Evolutionary conservation across 2,888 invertebrate genomes (phyloP), one percentile per base, ranked within the genome.

Genomic region (Chirona hameri): DNA sequence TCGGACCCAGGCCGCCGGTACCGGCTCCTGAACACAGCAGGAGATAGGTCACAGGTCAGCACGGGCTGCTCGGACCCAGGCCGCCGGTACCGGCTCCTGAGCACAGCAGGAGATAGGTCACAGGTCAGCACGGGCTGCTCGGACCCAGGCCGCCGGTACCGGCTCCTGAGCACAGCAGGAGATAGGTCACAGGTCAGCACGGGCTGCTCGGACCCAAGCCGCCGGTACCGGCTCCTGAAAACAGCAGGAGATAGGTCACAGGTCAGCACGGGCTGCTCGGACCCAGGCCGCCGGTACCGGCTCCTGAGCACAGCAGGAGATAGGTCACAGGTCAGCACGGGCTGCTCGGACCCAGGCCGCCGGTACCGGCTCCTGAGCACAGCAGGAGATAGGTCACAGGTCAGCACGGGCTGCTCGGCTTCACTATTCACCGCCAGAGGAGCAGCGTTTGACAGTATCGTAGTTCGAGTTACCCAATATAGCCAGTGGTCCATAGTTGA

Each of bases 121-220:
- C 39, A 24, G 57, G 7, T 18, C 39, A 27, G 29, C 24, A 29
- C 31, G n/a, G 21, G n/a, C 4, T 14, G 24, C n/a, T 24, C 81
- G 96, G 89, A 46, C 93, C 94, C 0, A 96, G 89, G 15, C 94
- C 93, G 39, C 94, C n/a, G 81, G 93, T 93, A 82, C 95, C 95
- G 81, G 95, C 94, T 83, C 93, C 93, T 90, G 85, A 21, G 85
- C 86, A 82, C 79, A 52, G 55, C n/a, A n/a, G 27, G 21, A 2
- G 10, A 69, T 46, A 46, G 24, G n/a, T n/a, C n/a, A 39, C 39
- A 24, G 57, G 7, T 18, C 39, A 27, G 29, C 24, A 29, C 31
- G n/a, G 21, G n/a, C 4, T 14, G 24, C n/a, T 24, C 81, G 96
- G 89, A 46, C 93, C 94, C 0, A 96, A 89, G 15, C 94, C 93